A percentile compares a stretch with the other conserved stretches of the same genome.
These are phyloP conservation scores for Pachyramphus minor DNA, from an alignment of 2,113 vertebrate genomes.

Conservation along the genomic window DNA sequence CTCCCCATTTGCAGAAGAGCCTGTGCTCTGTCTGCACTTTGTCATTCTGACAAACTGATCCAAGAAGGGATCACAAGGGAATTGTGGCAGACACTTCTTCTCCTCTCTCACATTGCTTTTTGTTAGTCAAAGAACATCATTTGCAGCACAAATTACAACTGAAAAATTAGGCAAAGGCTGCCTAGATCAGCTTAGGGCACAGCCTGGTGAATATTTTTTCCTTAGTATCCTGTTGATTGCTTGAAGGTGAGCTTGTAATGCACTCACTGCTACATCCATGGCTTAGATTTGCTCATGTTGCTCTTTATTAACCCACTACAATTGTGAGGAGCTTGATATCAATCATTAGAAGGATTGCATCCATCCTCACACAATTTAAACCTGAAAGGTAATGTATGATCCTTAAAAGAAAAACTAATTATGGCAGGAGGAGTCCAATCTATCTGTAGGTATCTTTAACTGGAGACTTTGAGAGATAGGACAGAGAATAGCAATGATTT, in stretches of 20 bases:
- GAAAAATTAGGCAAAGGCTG: neutral
- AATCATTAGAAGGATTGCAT: neutral
- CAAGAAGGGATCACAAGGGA: neutral
- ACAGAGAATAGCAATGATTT: neutral
- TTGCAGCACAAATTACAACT: neutral
- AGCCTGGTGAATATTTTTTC: neutral
- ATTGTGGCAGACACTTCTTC: neutral
- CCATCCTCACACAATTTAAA: neutral
- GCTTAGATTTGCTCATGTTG: neutral
- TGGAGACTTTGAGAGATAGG: neutral
- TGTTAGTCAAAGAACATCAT: neutral
- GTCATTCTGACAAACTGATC: neutral
- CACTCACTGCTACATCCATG: neutral
- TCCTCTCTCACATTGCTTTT: neutral
- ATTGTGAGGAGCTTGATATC: neutral
- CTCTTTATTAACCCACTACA: neutral
- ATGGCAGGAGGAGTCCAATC: neutral
- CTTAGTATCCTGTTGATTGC: neutral
- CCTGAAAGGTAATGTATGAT: neutral
- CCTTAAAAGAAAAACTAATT: slow-evolving; percentile 15
- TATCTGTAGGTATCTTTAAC: neutral
- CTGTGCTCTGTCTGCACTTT: neutral
- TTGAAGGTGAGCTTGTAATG: neutral
- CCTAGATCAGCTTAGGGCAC: neutral
- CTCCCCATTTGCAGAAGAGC: neutral